phyloP scores from a whole-genome alignment of 2,113 vertebrate genomes.

The Mastomys coucha region DNA sequence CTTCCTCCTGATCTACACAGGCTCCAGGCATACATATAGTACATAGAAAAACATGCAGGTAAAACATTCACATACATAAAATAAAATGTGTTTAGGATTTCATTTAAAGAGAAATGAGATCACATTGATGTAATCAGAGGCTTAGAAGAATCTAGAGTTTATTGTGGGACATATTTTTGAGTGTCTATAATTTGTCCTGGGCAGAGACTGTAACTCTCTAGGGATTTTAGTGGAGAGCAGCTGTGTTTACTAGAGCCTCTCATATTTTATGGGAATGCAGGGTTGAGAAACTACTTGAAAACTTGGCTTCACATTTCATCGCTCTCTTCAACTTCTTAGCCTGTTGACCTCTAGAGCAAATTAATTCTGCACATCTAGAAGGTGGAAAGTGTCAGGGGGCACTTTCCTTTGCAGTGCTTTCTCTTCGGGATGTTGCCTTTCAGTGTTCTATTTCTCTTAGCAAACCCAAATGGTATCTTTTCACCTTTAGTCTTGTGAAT shows the following conservation, averaged over 20 bases:
- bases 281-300: conserved; percentile 61
- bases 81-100: neutral
- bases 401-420: conserved; percentile 18
- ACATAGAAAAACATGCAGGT: neutral
- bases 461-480: neutral
- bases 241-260: conserved; percentile 31
- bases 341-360: neutral
- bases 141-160: neutral
- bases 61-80: neutral
- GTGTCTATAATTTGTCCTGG: conserved; percentile 13
- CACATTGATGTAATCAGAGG: conserved; percentile 8
- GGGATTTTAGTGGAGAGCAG: neutral
- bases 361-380: neutral
- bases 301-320: neutral
- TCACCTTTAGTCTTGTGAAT: neutral
- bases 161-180: neutral
- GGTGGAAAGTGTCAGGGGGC: neutral
- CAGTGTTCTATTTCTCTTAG: neutral
- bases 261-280: conserved; percentile 1
- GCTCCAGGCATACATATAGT: neutral
- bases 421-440: neutral
- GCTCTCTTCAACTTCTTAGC: conserved; percentile 32
- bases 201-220: neutral
- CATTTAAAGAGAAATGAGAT: neutral
- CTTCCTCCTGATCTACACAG: neutral